Conservation (phyloP, 37 sponge, comb jelly and placozoan species). For the Aplysina aerophoba region DNA sequence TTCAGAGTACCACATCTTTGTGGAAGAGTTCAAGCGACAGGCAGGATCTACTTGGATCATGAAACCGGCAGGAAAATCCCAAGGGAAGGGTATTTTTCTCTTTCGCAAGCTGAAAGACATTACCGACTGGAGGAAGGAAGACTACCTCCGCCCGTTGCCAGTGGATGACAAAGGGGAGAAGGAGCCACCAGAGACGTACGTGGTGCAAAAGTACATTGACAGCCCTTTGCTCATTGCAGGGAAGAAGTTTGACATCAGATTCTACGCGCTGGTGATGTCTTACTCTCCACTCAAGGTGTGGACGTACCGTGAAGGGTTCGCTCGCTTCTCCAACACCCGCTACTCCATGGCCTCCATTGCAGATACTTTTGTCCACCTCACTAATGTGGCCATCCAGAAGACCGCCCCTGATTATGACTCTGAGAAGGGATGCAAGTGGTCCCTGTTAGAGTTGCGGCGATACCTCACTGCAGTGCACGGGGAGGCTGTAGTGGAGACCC, state of each 20-base stretch:
- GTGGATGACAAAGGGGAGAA: conserved; percentile 80
- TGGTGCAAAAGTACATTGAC: conserved; percentile 96
- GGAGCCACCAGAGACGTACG: conserved; percentile 96
- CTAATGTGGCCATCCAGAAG: conserved; percentile 99
- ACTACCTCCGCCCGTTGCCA: conserved; percentile 58
- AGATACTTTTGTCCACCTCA: conserved; percentile 94
- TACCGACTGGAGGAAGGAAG: conserved; percentile 98
- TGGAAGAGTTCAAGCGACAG: conserved; percentile 95
- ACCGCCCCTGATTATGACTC: conserved; percentile 99
- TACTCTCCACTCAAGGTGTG: conserved; percentile 95
- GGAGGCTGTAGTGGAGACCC: conserved; percentile 71
- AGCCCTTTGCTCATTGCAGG: conserved; percentile 96
- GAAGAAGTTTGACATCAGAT: conserved; percentile 96
- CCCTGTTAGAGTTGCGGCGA: conserved; percentile 84
- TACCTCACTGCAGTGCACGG: conserved; percentile 89
- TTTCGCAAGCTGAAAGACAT: conserved; percentile 99
- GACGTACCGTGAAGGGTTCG: conserved; percentile 97
- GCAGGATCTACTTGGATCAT: conserved; percentile 99
- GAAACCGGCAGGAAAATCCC: conserved; percentile 99
- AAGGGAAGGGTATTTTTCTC: conserved; percentile 98
- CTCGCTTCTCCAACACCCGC: conserved; percentile 95
- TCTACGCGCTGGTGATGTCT: conserved; percentile 93
- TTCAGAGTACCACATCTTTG: conserved; percentile 98
- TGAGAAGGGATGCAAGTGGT: conserved; percentile 99
- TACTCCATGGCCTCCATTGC: conserved; percentile 86